Evolutionary conservation across 2,888 invertebrate species (phyloP).

Genomic region (Harpagoxenus sublaevis): DNA sequence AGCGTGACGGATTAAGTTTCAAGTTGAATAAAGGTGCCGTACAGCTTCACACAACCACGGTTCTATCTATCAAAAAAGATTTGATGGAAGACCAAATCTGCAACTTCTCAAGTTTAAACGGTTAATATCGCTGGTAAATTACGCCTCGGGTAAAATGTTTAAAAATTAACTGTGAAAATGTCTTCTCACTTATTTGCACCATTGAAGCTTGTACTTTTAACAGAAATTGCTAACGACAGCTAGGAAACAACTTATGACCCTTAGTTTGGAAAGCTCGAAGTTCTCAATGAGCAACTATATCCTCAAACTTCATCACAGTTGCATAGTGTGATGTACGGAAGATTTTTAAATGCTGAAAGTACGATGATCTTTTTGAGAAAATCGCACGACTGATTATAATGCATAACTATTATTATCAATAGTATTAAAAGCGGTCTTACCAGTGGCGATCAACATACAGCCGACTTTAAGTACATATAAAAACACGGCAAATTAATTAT

Average conservation of each 20-base stretch:
- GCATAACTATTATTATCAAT: conserved; percentile 25
- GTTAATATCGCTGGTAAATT: background rate
- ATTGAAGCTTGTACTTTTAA: background rate
- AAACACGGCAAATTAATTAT: conserved; percentile 66
- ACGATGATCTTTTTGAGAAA: conserved; percentile 22
- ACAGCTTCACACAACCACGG: background rate
- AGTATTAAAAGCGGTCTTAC: conserved; percentile 40
- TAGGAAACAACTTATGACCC: background rate
- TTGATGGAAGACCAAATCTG: conserved; percentile 34
- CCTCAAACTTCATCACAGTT: conserved; percentile 8
- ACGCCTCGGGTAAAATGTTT: background rate
- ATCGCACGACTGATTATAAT: conserved; percentile 33
- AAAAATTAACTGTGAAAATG: background rate
- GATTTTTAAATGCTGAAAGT: conserved; percentile 17
- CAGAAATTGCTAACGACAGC: background rate
- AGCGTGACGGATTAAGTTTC: conserved; percentile 65
- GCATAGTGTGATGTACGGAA: background rate
- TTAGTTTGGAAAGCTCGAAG: background rate
- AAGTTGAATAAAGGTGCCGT: conserved; percentile 10
- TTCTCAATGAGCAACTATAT: conserved; percentile 30
- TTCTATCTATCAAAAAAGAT: conserved; percentile 30
- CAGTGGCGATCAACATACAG: conserved; percentile 20
- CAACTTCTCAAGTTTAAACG: background rate
- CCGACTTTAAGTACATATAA: conserved; percentile 68
- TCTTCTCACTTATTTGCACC: background rate